Conservation (phyloP, 1,140 invertebrate species). For the Drosophila truncata region DNA sequence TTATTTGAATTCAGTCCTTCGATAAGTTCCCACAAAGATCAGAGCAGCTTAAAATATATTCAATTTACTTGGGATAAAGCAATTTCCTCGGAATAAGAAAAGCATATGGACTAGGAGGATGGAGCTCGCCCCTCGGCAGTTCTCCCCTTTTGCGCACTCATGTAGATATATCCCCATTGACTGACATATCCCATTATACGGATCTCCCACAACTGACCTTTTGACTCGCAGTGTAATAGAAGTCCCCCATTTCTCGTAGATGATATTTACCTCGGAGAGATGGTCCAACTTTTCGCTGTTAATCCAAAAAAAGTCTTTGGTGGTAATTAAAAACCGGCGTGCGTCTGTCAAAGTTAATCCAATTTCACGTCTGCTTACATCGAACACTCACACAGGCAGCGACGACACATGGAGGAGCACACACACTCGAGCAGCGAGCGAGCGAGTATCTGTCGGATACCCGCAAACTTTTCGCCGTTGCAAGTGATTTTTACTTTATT, state of each 20-base stretch:
- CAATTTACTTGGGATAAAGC: background rate
- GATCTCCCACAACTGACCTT: constrained; percentile 42
- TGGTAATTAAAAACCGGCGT: constrained; percentile 77
- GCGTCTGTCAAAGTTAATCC: constrained; percentile 78
- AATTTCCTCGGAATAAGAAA: constrained; percentile 6
- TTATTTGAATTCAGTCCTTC: background rate
- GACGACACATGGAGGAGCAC: constrained; percentile 34
- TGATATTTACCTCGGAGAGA: constrained; percentile 46
- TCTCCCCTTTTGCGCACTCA: background rate
- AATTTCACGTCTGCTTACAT: constrained; percentile 73
- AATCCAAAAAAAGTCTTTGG: constrained; percentile 63
- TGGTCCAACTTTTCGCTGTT: constrained; percentile 48
- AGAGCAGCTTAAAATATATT: background rate
- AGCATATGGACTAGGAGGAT: background rate
- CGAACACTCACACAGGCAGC: constrained; percentile 31
- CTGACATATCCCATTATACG: constrained; percentile 49
- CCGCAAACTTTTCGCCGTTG: constrained; percentile 37
- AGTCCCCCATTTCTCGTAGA: background rate
- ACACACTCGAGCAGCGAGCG: background rate
- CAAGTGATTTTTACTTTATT: constrained; percentile 72
- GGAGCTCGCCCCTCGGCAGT: background rate
- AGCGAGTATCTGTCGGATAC: constrained; percentile 49
- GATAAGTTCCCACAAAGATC: background rate
- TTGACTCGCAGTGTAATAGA: constrained; percentile 32
- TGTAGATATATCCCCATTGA: constrained; percentile 13